Evolutionary conservation across 2,797 vertebrate species (phyloP), one percentile per base, ranked within the genome.

Genomic region (Anas capensis): DNA sequence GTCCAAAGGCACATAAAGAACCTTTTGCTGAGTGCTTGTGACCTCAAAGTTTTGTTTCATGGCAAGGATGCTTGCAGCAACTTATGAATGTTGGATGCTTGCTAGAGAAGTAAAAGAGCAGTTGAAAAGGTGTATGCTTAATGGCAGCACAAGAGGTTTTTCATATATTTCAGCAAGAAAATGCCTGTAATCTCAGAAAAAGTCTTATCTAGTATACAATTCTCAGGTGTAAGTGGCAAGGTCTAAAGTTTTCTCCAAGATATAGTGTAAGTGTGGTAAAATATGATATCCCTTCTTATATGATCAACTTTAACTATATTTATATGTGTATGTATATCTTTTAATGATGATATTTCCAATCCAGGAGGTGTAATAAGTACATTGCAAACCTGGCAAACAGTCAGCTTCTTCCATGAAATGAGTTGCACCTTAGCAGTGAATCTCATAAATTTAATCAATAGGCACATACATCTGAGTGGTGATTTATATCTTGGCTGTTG

Each of bases 401-500:
- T 57, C 78, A 89, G 4, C 24, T 87, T 81, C 51, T 83, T 91
- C 33, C 36, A 46, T 69, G 36, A 61, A 92, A 83, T 19, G 46
- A 75, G 69, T 53, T 81, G 10, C 7, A 75, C n/a, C 65, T 71
- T 58, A 78, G 64, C 14, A 83, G 44, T 81, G 61, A 69, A 76
- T 72, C 61, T 83, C 69, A 91, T 82, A 82, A 80, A 78, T 91
- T 68, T 66, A 80, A 79, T 88, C 6, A 0, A 70, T 81, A 86
- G 61, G 46, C 58, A 65, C 16, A 83, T 78, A 33, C 14, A 71
- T 81, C 40, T 61, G 36, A 94, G 80, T 34, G 20, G 18, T 89
- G 82, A 92, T 95, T 92, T 94, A 93, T 83, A 36, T 54, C 26
- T 91, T 76, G 57, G 49, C 40, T 79, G 26, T 90, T 97, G 68